phyloP scores from a whole-genome alignment of 2,797 vertebrate genomes.

The Gymnothorax reevesii region DNA sequence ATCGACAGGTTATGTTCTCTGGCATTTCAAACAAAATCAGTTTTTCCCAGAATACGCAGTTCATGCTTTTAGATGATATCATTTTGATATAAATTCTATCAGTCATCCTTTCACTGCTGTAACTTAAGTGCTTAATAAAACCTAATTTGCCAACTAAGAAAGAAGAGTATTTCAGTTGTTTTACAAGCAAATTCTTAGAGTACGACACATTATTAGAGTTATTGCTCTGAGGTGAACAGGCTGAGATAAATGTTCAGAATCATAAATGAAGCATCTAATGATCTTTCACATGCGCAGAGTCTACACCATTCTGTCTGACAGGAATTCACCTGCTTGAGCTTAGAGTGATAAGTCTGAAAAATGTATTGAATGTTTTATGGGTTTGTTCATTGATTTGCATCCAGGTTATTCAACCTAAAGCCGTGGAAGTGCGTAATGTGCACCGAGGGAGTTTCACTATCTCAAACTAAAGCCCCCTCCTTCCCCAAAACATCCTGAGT shows the following conservation, averaged over 20 bases:
- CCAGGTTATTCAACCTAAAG: not conserved
- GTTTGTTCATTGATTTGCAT: conserved; percentile 6
- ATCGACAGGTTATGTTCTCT: not conserved
- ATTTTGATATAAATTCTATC: not conserved
- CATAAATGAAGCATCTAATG: not conserved
- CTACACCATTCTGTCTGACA: not conserved
- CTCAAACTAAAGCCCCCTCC: not conserved
- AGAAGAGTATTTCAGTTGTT: not conserved
- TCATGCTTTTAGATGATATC: not conserved
- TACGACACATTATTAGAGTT: not conserved
- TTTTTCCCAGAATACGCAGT: not conserved
- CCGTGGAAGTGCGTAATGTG: not conserved
- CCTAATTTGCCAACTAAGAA: not conserved
- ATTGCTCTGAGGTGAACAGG: not conserved
- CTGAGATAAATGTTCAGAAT: not conserved
- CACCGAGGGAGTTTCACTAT: not conserved
- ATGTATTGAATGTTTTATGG: not conserved
- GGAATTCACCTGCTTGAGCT: not conserved
- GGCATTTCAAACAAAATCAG: not conserved
- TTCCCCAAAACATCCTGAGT: not conserved
- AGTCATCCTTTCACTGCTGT: not conserved
- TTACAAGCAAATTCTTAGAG: not conserved
- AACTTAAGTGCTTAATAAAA: not conserved
- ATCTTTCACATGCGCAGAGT: not conserved
- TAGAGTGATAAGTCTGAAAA: not conserved